These are phyloP conservation scores for Megalops atlanticus DNA, from an alignment of 2,113 vertebrate genomes.

Conservation along the genomic window DNA sequence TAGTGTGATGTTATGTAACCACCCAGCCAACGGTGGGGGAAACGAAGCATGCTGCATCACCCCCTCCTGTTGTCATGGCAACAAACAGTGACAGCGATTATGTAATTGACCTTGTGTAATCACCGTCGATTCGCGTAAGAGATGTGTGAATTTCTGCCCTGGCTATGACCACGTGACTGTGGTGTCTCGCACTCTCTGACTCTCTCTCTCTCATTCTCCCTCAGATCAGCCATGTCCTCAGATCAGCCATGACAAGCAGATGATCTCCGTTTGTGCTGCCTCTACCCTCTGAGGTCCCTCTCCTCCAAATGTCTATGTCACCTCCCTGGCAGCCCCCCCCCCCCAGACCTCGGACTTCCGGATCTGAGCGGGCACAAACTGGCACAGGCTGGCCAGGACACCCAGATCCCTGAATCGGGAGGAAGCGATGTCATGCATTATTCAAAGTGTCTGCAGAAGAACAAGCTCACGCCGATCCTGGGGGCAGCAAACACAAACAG, in stretches of 20 bases:
- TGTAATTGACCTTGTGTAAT: slow-evolving; percentile 45
- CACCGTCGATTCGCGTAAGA: slow-evolving; percentile 15
- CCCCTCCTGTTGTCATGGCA: slow-evolving; percentile 23
- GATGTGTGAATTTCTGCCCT: background rate
- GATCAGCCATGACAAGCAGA: background rate
- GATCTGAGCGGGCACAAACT: background rate
- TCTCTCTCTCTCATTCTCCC: too few relatives aligned
- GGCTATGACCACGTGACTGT: too few relatives aligned
- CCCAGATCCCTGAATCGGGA: background rate
- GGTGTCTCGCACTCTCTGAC: background rate
- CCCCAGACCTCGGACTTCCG: background rate
- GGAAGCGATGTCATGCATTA: background rate
- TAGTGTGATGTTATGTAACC: slow-evolving; percentile 58
- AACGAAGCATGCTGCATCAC: slow-evolving; percentile 13
- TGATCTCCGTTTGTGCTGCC: background rate
- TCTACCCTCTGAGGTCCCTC: background rate
- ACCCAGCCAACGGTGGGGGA: background rate
- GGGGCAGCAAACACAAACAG: background rate
- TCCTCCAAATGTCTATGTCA: background rate
- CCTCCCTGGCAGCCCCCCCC: background rate
- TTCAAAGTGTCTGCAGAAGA: background rate
- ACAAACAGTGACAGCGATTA: slow-evolving; percentile 42
- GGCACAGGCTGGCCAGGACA: background rate
- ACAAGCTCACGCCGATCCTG: background rate
- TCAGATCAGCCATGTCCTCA: background rate